These are phyloP conservation scores for Caenorhabditis tropicalis DNA, from an alignment of 1,140 invertebrate species.

Conservation along the genomic window DNA sequence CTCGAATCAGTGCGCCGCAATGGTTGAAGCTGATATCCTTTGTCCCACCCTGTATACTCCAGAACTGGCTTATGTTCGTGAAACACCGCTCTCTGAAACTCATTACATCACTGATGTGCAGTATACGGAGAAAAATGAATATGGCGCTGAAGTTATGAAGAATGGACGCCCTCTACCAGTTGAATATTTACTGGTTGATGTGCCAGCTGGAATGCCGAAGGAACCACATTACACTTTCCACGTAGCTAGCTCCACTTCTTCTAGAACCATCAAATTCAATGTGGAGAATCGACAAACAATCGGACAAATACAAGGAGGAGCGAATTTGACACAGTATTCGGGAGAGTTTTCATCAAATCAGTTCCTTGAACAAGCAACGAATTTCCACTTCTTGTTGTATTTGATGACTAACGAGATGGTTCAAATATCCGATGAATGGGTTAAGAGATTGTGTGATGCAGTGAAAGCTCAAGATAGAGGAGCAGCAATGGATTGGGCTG, in stretches of 20 bases:
- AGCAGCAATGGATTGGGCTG: slow-evolving; percentile 63
- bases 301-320: slow-evolving; percentile 60
- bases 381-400: slow-evolving; percentile 70
- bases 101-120: slow-evolving; percentile 99
- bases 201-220: slow-evolving; percentile 89
- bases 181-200: slow-evolving; percentile 92
- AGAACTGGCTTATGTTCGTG: slow-evolving; percentile 92
- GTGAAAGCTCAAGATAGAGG: slow-evolving; percentile 58
- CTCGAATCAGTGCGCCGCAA: slow-evolving; percentile 95
- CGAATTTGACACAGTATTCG: slow-evolving; percentile 58
- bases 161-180: slow-evolving; percentile 92
- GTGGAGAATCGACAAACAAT: slow-evolving; percentile 67
- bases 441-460: slow-evolving; percentile 54
- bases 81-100: slow-evolving; percentile 81
- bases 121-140: slow-evolving; percentile 96
- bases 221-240: slow-evolving; percentile 63
- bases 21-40: slow-evolving; percentile 90
- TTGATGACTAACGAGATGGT: slow-evolving; percentile 66
- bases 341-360: slow-evolving; percentile 60
- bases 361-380: slow-evolving; percentile 65
- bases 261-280: slow-evolving; percentile 55
- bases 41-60: slow-evolving; percentile 91
- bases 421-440: slow-evolving; percentile 61
- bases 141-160: slow-evolving; percentile 93
- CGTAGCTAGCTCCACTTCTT: neutral